Base-by-base conservation (phyloP, 2,797 vertebrate genomes). In the Buceros bicornis region DNA sequence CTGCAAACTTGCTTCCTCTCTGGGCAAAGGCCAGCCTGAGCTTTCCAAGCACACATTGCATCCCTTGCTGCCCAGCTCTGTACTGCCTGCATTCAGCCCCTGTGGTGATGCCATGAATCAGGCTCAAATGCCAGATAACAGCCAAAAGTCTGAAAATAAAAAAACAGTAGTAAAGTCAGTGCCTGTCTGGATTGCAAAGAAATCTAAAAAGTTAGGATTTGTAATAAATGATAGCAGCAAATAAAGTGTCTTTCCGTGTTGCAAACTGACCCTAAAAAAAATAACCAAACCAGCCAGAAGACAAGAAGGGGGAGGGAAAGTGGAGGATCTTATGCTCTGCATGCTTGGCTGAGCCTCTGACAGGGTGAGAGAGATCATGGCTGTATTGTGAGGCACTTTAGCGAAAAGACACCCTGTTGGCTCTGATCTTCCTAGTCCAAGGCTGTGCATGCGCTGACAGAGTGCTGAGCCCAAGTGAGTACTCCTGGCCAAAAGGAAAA, bases 321-420 rank as follows among this genome's bases (percentile, higher is more conserved):
- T 22, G 10, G 42, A 82, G 43, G 8, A n/a, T 83, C 37, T 91
- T 85, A 64, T 6, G 71, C 47, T 91, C 69, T 91, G 37, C 77
- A 79, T 62, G 77, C 70, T 94, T 92, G 95, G 73, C 90, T 95
- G 66, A 93, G 25, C 83, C 80, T 83, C 80, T 82, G 78, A 60
- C 24, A 85, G 66, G 35, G 54, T 61, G 73, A 93, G 77, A 82
- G 58, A 84, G 77, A 95, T 81, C 90, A 76, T 66, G 76, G 50
- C 51, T 83, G 54, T 69, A 43, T 91, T 91, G 89, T 91, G 67
- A 93, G 35, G 48, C 16, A 81, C 65, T 61, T 94, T 54, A 54
- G n/a, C 69, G 73, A 84, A 86, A 91, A 83, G 77, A 81, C 54
- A 62, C 66, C 33, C 90, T 66, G 77, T 88, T 95, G 93, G 93